Conservation (phyloP, 2,113 vertebrate species). For the Panthera tigris region DNA sequence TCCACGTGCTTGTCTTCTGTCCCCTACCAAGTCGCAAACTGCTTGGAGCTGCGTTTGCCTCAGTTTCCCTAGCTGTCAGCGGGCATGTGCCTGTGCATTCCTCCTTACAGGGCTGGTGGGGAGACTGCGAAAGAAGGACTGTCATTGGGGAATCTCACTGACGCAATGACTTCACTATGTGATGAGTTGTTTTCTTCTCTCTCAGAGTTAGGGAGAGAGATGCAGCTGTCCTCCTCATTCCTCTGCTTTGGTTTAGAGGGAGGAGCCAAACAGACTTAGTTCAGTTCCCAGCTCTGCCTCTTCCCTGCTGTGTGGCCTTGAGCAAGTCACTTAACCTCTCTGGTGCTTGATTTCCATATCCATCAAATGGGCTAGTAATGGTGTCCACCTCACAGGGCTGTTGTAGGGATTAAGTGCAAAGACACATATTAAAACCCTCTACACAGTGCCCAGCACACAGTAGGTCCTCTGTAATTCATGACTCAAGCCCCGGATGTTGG, state of each 20-base stretch:
- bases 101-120: neutral
- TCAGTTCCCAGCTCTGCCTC: neutral
- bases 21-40: neutral
- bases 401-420: neutral
- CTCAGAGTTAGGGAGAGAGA: neutral
- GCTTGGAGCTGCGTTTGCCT: neutral
- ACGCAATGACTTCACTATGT: rapidly evolving
- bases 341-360: neutral
- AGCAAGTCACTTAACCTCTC: neutral
- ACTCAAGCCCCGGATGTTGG: neutral
- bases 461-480: neutral
- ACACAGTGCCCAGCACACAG: neutral
- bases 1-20: neutral
- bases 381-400: neutral
- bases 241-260: neutral
- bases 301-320: neutral
- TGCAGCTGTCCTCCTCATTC: neutral
- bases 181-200: neutral
- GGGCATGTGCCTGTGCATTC: rapidly evolving
- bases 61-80: neutral
- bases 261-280: neutral
- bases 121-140: neutral
- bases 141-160: neutral
- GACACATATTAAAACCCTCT: rapidly evolving
- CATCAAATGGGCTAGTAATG: neutral